Evolutionary conservation across 2,888 invertebrate genomes (phyloP), one percentile per base, ranked within the genome.

Genomic region (Drosophila multiciliata): DNA sequence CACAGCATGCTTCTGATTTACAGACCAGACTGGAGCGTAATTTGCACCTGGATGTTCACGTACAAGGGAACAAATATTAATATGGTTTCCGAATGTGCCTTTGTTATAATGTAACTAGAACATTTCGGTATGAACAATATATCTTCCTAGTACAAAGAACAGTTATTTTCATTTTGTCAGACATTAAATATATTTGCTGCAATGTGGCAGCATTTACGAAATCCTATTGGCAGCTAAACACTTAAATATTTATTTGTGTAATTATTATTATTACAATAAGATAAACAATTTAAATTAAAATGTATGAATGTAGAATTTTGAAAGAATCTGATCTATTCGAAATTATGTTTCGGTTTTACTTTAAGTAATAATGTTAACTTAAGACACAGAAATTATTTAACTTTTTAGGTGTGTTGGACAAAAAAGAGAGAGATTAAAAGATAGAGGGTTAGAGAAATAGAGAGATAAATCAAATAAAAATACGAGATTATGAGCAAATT

Each of bases 1-100:
- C 15, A 33, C 20, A 45, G 57, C 59, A 55, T 66, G 55, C 49
- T 23, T 54, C 33, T 70, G 63, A 61, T 32, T 64, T 61, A 75
- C 50, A 36, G 29, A 29, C 32, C 57, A 52, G 29, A 11, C 23
- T 23, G 17, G 15, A 66, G 48, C 26, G 29, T 38, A 54, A 60
- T 53, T 49, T 45, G 45, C 48, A 57, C 57, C 53, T 64, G 63
- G 48, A 54, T 17, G 42, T 65, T 32, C 64, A 49, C 61, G 54
- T 65, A 49, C 42, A 38, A 33, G 12, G 55, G 8, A 54, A 45
- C 32, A 29, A 29, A 26, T 40, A 57, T 42, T 32, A 17, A 32
- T 29, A 29, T 29, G 29, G 5, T 29, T 29, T 29, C 29, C 29
- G 23, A 7, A 35, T 52, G 29, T 17, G 57, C 35, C 35, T 54